Conservation (phyloP, 2,888 invertebrate species). For the Cataglyphis albicans region DNA sequence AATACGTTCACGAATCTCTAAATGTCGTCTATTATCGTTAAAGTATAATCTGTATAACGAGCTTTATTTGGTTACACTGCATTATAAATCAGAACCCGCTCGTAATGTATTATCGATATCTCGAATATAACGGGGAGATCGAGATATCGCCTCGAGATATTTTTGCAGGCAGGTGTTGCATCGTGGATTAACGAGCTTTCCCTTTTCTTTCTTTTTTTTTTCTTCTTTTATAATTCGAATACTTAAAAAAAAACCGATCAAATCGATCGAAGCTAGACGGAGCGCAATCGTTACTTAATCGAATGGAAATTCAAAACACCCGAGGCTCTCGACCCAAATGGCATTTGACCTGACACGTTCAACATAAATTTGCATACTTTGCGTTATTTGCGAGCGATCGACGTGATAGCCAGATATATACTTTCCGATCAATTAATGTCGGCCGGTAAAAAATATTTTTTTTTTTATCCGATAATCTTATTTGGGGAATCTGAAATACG, state of each 20-base stretch:
- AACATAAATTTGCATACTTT: constrained; percentile 84
- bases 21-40: background rate
- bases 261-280: constrained; percentile 60
- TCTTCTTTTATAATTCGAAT: background rate
- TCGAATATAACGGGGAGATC: constrained; percentile 44
- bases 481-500: constrained; percentile 72
- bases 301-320: constrained; percentile 81
- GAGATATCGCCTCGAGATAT: constrained; percentile 42
- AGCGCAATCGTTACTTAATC: constrained; percentile 72
- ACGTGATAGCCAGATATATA: constrained; percentile 47
- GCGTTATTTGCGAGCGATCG: constrained; percentile 73
- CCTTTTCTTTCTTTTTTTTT: background rate
- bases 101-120: constrained; percentile 40
- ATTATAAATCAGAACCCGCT: constrained; percentile 43
- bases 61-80: constrained; percentile 34
- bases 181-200: constrained; percentile 46
- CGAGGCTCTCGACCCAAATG: constrained; percentile 79
- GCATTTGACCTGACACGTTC: constrained; percentile 81
- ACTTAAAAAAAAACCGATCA: constrained; percentile 38
- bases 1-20: background rate
- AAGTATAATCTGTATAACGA: background rate
- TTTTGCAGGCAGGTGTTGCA: constrained; percentile 30
- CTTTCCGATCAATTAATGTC: constrained; percentile 71
- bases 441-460: constrained; percentile 72
- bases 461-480: constrained; percentile 77